These are phyloP conservation scores for Teleogryllus occipitalis DNA, from an alignment of 1,140 invertebrate genomes.

Conservation along the genomic window DNA sequence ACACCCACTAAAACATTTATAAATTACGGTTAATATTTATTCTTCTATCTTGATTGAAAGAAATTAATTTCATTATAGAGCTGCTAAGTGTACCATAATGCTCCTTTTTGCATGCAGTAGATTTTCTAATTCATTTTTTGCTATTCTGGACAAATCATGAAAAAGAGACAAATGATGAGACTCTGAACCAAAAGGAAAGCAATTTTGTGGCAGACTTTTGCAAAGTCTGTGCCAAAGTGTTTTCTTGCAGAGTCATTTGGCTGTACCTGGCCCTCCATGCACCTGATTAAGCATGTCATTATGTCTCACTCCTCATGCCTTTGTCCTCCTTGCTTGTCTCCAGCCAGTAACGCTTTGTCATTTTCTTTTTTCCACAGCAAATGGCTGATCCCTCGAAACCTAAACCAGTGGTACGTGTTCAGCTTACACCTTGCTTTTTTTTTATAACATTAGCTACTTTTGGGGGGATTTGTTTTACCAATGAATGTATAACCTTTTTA, in stretches of 20 bases:
- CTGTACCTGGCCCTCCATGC: neutral
- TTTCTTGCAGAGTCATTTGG: neutral
- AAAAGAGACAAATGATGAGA: too few species aligned
- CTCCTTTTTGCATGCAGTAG: neutral
- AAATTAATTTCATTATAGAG: neutral
- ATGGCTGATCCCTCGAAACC: slow-evolving; percentile 44
- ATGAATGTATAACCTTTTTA: too few species aligned
- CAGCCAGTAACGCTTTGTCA: slow-evolving; percentile 33
- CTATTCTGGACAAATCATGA: neutral
- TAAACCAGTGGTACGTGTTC: slow-evolving; percentile 44
- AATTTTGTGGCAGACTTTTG: neutral
- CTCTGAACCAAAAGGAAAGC: neutral
- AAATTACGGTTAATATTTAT: neutral
- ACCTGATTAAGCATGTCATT: neutral
- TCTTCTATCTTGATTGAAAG: neutral
- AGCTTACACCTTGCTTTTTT: neutral
- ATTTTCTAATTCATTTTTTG: neutral
- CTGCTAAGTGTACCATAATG: neutral
- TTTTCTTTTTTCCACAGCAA: slow-evolving; percentile 38
- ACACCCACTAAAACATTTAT: neutral
- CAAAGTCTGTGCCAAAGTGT: neutral
- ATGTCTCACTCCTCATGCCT: neutral
- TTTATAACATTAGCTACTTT: neutral
- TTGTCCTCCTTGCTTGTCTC: slow-evolving; percentile 5
- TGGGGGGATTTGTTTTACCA: neutral